Evolutionary conservation across 37 sponge, comb jelly and placozoan species (phyloP).

Genomic region (Bolinopsis microptera): DNA sequence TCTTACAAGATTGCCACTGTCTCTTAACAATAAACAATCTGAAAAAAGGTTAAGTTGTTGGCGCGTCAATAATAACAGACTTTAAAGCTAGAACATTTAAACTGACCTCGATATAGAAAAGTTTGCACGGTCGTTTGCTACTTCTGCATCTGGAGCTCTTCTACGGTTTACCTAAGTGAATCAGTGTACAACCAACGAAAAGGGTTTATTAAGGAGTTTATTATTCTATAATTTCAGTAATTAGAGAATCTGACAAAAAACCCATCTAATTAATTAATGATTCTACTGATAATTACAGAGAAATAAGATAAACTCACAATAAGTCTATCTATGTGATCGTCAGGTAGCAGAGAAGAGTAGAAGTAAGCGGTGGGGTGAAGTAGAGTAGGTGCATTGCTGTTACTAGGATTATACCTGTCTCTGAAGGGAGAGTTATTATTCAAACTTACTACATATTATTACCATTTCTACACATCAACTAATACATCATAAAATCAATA

Average conservation of each 20-base stretch:
- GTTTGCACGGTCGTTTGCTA: neutral
- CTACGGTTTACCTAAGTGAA: neutral
- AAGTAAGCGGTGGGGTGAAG: neutral
- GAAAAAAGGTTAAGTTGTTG: too few species aligned
- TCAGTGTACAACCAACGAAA: too few species aligned
- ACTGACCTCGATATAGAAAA: conserved; percentile 32
- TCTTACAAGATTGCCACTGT: neutral
- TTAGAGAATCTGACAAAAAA: too few species aligned
- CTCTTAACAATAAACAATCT: neutral
- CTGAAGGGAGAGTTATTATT: too few species aligned
- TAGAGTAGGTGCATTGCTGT: neutral
- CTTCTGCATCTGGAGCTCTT: neutral
- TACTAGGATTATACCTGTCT: neutral
- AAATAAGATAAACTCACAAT: neutral
- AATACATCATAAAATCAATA: too few species aligned
- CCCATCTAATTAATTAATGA: too few species aligned
- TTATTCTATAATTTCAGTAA: too few species aligned
- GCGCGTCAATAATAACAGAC: too few species aligned
- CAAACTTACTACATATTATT: too few species aligned
- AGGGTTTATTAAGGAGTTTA: too few species aligned
- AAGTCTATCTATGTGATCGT: neutral
- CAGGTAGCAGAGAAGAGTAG: neutral
- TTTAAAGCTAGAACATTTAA: neutral
- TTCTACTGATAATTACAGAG: too few species aligned
- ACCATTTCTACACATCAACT: too few species aligned